A percentile compares a stretch with the other conserved stretches of the same genome.
Conservation (phyloP, 2,113 vertebrate species). For the Capreolus pygargus region DNA sequence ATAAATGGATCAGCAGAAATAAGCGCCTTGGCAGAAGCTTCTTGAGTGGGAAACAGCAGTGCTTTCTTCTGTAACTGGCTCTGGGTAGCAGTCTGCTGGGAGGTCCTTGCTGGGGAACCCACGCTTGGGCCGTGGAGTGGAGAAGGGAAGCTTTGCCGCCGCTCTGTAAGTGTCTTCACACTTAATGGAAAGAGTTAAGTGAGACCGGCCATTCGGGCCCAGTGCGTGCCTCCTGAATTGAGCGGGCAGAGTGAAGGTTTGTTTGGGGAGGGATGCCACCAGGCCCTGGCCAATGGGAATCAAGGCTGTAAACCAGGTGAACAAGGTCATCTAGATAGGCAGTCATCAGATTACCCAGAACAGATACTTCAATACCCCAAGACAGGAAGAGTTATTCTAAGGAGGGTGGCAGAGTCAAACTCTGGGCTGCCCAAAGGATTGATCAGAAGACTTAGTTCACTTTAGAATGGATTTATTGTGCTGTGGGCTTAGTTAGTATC, state of each 20-base stretch:
- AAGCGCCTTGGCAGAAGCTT: constrained; percentile 57
- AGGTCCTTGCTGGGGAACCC: constrained; percentile 74
- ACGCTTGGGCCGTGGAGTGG: constrained; percentile 68
- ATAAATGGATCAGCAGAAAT: constrained; percentile 66
- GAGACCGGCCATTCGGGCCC: background rate
- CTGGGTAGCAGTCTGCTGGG: constrained; percentile 71
- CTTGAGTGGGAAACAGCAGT: constrained; percentile 53
- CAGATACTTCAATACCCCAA: background rate
- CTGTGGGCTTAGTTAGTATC: background rate
- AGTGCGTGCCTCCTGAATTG: background rate
- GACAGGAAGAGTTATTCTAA: background rate
- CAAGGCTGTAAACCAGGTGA: background rate
- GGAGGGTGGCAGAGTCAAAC: background rate
- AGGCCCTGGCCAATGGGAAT: constrained; percentile 28
- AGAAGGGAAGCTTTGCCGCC: constrained; percentile 65
- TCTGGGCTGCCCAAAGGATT: background rate
- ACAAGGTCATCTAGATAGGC: background rate
- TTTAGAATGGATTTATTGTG: background rate
- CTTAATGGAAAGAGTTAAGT: constrained; percentile 72
- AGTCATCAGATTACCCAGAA: background rate
- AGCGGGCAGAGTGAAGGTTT: constrained; percentile 45
- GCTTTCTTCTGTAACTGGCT: constrained; percentile 76
- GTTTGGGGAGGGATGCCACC: constrained; percentile 1
- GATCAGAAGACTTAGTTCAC: background rate
- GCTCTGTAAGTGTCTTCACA: constrained; percentile 44